phyloP scores from a whole-genome alignment of 2,888 invertebrate species.

The Lasioglossum malachurum region DNA sequence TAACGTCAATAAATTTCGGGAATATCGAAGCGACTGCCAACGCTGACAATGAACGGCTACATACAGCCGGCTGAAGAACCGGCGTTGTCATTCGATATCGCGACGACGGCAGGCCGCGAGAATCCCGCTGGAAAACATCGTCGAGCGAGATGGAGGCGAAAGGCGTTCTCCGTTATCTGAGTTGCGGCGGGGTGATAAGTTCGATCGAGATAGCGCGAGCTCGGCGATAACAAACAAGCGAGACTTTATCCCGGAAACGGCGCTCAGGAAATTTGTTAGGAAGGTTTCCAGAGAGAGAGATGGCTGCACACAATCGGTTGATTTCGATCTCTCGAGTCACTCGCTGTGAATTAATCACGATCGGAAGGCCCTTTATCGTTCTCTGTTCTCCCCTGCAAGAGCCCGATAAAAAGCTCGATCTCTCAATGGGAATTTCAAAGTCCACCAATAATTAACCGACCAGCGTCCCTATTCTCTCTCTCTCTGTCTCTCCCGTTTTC shows the following conservation, averaged over 20 bases:
- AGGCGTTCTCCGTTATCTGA: constrained; percentile 42
- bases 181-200: constrained; percentile 55
- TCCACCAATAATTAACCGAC: constrained; percentile 56
- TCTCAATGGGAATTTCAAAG: constrained; percentile 60
- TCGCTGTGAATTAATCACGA: constrained; percentile 45
- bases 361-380: constrained; percentile 39
- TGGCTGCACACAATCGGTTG: neutral
- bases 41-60: neutral
- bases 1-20: constrained; percentile 37
- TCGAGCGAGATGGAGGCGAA: neutral
- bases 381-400: constrained; percentile 30
- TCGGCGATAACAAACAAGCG: constrained; percentile 34
- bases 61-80: neutral
- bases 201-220: constrained; percentile 59
- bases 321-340: constrained; percentile 34
- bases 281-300: neutral
- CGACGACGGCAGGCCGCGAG: neutral
- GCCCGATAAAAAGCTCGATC: constrained; percentile 53
- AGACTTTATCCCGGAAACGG: constrained; percentile 25
- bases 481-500: constrained; percentile 17
- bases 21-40: neutral
- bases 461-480: neutral
- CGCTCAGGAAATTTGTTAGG: constrained; percentile 30
- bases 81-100: neutral
- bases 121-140: neutral